Conservation (phyloP, 2,797 vertebrate species). For the Ciconia nigra region DNA sequence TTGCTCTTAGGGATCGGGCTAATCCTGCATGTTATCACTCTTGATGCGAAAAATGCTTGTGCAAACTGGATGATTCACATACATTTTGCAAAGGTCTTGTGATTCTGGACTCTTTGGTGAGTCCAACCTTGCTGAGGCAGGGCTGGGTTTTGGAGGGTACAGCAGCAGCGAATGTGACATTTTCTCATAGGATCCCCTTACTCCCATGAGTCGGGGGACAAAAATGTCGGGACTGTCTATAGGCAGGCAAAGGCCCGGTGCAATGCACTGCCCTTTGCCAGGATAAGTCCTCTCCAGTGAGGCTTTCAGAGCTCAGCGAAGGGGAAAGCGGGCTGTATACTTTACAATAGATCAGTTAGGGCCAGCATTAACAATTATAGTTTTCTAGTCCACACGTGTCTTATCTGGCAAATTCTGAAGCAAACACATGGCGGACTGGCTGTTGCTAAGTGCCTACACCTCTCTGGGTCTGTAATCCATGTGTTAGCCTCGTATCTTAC, state of each 20-base stretch:
- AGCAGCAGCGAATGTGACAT: neutral
- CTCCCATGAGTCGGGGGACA: neutral
- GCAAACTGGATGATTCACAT: conserved; percentile 15
- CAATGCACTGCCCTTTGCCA: neutral
- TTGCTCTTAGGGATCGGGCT: neutral
- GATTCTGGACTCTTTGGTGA: neutral
- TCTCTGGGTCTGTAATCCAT: neutral
- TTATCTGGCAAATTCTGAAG: neutral
- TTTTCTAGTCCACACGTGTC: neutral
- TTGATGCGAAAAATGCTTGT: neutral
- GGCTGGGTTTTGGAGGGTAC: neutral
- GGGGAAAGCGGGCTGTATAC: neutral
- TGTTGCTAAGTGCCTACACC: neutral
- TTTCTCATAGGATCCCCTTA: neutral
- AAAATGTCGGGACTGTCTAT: neutral
- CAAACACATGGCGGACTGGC: rapidly evolving
- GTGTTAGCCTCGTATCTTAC: neutral
- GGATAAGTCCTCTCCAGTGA: neutral
- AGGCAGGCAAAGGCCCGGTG: neutral
- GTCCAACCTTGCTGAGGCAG: neutral
- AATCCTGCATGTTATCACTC: neutral
- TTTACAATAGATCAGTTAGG: neutral
- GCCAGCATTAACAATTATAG: neutral
- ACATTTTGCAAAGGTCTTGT: neutral
- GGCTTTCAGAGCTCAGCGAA: neutral